Conservation (phyloP, 2,888 invertebrate genomes). For the Micropterix aruncella region DNA sequence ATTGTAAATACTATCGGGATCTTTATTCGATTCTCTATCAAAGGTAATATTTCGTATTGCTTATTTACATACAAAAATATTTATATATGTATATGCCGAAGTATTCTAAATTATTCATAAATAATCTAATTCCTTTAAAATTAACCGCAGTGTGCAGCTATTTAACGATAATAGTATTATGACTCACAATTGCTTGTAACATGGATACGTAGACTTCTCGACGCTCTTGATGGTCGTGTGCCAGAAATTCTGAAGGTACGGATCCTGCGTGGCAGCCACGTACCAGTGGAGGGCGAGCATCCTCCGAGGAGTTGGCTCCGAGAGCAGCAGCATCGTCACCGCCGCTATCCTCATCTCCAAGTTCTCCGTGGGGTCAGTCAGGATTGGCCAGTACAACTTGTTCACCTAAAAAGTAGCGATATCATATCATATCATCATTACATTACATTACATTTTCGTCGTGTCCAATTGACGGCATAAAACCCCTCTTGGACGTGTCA, state of each 20-base stretch:
- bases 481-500: no score
- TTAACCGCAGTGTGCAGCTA: no score
- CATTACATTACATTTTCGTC: no score
- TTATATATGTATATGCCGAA: no score
- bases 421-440: no score
- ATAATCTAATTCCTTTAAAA: no score
- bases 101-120: no score
- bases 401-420: not conserved
- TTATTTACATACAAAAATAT: no score
- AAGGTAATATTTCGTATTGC: no score
- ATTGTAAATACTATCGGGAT: no score
- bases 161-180: not conserved
- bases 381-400: conserved; percentile 48
- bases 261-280: conserved; percentile 43
- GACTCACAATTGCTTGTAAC: conserved; percentile 51
- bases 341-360: conserved; percentile 54
- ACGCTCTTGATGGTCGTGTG: conserved; percentile 55
- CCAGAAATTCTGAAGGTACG: conserved; percentile 56
- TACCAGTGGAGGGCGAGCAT: conserved; percentile 55
- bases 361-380: conserved; percentile 49
- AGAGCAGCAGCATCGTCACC: conserved; percentile 46
- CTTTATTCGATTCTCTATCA: no score
- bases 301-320: conserved; percentile 48
- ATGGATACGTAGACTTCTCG: conserved; percentile 49
- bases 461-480: no score